Percentiles rank a stretch among this genome's conserved stretches.
phyloP scores from a whole-genome alignment of 2,888 invertebrate species.

The Nysson spinosus region DNA sequence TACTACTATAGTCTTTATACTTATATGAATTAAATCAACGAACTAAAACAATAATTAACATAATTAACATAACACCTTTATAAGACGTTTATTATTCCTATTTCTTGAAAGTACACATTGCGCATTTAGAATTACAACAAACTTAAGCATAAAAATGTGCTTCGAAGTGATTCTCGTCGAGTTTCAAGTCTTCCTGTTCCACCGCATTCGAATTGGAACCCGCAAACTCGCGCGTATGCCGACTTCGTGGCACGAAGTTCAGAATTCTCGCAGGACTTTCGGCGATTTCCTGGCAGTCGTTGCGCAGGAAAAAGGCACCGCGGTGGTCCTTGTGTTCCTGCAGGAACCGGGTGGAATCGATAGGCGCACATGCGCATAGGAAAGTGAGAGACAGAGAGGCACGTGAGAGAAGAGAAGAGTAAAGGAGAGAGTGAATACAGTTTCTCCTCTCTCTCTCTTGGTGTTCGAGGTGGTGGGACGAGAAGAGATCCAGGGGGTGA shows the following conservation, averaged over 20 bases:
- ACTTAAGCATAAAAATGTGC: too few species aligned
- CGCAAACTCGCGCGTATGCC: too few species aligned
- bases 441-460: slow-evolving; percentile 34
- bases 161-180: too few species aligned
- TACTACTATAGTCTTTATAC: too few species aligned
- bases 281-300: slow-evolving; percentile 39
- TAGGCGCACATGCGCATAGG: slow-evolving; percentile 74
- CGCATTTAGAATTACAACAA: too few species aligned
- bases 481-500: slow-evolving; percentile 54
- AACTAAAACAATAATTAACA: too few species aligned
- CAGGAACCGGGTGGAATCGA: slow-evolving; percentile 71
- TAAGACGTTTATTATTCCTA: too few species aligned
- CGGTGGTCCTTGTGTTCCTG: slow-evolving; percentile 58
- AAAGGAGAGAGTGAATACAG: slow-evolving; percentile 14
- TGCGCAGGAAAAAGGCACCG: slow-evolving; percentile 51
- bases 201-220: too few species aligned
- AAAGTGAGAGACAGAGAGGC: slow-evolving; percentile 36
- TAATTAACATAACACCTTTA: too few species aligned
- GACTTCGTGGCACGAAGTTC: not conserved
- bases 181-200: too few species aligned
- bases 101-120: too few species aligned
- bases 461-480: slow-evolving; percentile 30
- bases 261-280: slow-evolving; percentile 39
- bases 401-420: slow-evolving; percentile 31
- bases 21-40: too few species aligned